A percentile compares a stretch with the other conserved stretches of the same genome.
Conservation (phyloP, 2,888 invertebrate species). For the Leptopilina myrica region DNA sequence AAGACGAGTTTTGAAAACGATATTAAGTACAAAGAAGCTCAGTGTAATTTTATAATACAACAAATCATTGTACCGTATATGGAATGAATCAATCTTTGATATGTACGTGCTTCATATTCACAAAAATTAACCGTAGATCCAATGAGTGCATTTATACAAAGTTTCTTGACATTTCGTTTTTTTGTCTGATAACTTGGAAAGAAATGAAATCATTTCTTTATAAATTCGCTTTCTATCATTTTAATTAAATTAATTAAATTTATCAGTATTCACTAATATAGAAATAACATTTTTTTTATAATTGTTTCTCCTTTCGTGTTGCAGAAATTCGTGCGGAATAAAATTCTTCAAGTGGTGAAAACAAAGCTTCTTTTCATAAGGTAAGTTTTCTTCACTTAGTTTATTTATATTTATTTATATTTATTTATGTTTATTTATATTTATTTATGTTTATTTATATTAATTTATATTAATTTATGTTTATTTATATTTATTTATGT, state of each 20-base stretch:
- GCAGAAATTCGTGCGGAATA: no score
- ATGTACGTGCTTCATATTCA: conserved; percentile 41
- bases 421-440: no score
- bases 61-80: conserved; percentile 68
- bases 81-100: conserved; percentile 65
- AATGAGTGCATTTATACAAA: conserved; percentile 67
- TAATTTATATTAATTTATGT: no score
- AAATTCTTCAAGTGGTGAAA: no score
- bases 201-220: conserved; percentile 43
- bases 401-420: no score
- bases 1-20: conserved; percentile 14
- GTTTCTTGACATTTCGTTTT: conserved; percentile 62
- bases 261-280: no score
- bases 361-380: no score
- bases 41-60: conserved; percentile 68
- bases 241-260: neutral
- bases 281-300: no score
- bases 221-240: conserved; percentile 45
- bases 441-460: no score
- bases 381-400: no score
- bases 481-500: no score
- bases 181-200: conserved; percentile 43
- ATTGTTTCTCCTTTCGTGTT: no score
- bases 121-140: conserved; percentile 53
- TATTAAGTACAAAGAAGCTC: conserved; percentile 65